These are phyloP conservation scores for Eubasilissa splendida DNA, from an alignment of 2,888 invertebrate genomes.

Conservation along the genomic window DNA sequence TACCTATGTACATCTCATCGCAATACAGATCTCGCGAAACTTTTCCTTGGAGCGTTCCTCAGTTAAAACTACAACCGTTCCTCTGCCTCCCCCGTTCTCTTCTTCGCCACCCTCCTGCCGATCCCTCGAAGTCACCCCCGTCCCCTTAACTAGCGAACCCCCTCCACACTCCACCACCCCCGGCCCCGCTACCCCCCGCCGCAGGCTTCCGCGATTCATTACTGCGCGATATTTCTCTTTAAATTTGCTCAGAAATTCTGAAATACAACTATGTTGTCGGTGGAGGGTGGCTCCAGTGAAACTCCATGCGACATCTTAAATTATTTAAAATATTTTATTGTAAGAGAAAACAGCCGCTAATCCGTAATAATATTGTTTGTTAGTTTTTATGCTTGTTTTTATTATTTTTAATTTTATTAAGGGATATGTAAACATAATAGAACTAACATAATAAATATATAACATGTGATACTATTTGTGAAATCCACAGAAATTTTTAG, in stretches of 20 bases:
- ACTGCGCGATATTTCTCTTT: slow-evolving; percentile 58
- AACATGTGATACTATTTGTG: too few relatives aligned
- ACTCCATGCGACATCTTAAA: slow-evolving; percentile 21
- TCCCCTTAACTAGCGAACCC: slow-evolving; percentile 10
- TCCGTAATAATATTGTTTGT: too few relatives aligned
- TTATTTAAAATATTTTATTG: not conserved
- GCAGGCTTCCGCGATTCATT: slow-evolving; percentile 57
- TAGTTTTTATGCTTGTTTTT: too few relatives aligned
- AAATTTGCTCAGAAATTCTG: slow-evolving; percentile 58
- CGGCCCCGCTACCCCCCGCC: slow-evolving; percentile 44
- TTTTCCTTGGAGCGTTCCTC: slow-evolving; percentile 56
- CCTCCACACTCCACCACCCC: slow-evolving; percentile 19
- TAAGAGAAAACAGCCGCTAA: too few relatives aligned
- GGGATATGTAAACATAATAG: too few relatives aligned
- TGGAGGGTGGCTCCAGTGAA: not conserved
- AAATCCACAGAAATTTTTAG: too few relatives aligned
- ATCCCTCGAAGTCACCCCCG: not conserved
- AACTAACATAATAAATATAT: too few relatives aligned
- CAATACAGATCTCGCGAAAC: slow-evolving; percentile 44
- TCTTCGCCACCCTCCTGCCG: slow-evolving; percentile 14
- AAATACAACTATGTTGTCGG: slow-evolving; percentile 50
- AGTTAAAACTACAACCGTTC: slow-evolving; percentile 55
- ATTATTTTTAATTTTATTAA: too few relatives aligned
- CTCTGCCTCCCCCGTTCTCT: slow-evolving; percentile 36
- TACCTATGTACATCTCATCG: not conserved